Evolutionary conservation across 2,888 invertebrate genomes (phyloP), one percentile per base, ranked within the genome.

Genomic region (Eupithecia subfuscata): DNA sequence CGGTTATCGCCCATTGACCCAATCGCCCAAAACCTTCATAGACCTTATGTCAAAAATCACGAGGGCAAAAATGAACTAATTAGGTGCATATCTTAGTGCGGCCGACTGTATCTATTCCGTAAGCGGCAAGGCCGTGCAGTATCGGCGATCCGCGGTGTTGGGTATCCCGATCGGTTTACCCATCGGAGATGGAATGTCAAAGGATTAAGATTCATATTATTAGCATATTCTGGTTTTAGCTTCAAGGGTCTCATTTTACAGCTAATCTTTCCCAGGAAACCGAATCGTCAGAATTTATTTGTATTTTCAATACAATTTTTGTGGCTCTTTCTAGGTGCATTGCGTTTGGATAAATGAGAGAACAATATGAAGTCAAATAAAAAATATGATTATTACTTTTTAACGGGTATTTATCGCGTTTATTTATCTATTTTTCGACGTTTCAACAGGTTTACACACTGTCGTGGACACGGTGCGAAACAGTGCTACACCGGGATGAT

Each of bases 91-190:
- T 48, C 0, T 48, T 48, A 18, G 16, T 48, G 18, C 48, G 37
- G 64, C 64, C 5, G 65, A 64, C 37, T 37, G 37, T 67, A 37
- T 4, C 60, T 90, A 89, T 92, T 91, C 93, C 90, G 93, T 92
- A 91, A 91, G 89, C 60, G 85, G 84, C 91, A 92, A 92, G 92
- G 92, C 87, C 87, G 93, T 92, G 91, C 91, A 83, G 91, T 93
- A 93, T 93, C 92, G 92, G 75, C 79, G 91, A 92, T 90, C 90
- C 84, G 85, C 69, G 84, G 89, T 89, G 86, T 92, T 88, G 84
- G 85, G 85, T 91, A 87, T 86, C 91, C 79, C 80, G 85, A 91
- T 93, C 93, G 86, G 84, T 89, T 93, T 60, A 92, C 92, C 91
- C 92, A 93, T 92, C 92, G 60, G 25, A 88, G 88, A 87, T 81